Conservation (phyloP, 2,797 vertebrate genomes). For the Molothrus aeneus region DNA sequence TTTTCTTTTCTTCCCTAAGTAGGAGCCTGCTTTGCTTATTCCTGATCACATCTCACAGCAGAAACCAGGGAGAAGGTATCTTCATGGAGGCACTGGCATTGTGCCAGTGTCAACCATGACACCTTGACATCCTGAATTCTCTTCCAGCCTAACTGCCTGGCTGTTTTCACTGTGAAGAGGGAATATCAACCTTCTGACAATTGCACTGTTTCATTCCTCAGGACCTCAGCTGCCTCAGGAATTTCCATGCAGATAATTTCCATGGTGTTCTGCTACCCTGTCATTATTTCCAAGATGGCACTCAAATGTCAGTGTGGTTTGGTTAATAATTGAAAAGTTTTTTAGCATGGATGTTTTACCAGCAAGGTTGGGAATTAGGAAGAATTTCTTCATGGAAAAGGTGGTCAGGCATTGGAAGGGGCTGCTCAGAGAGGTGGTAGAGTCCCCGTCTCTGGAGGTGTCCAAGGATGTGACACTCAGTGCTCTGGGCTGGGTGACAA, state of each 20-base stretch:
- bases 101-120: too few species aligned
- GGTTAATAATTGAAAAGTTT: background rate
- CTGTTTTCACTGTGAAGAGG: background rate
- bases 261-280: background rate
- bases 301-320: background rate
- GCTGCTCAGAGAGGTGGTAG: background rate
- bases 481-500: background rate
- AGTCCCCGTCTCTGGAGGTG: background rate
- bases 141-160: background rate
- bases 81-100: too few species aligned
- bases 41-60: too few species aligned
- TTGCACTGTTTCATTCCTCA: background rate
- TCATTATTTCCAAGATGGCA: background rate
- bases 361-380: accelerated
- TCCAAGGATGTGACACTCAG: background rate
- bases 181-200: background rate
- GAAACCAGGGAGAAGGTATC: too few species aligned
- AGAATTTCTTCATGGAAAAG: background rate
- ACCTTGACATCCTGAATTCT: background rate
- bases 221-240: background rate
- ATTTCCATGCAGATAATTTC: background rate
- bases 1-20: too few species aligned
- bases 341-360: background rate
- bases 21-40: too few species aligned
- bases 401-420: background rate